Evolutionary conservation across 2,113 vertebrate species (phyloP), one percentile per base, ranked within the genome.

Genomic region (Hassar affinis): DNA sequence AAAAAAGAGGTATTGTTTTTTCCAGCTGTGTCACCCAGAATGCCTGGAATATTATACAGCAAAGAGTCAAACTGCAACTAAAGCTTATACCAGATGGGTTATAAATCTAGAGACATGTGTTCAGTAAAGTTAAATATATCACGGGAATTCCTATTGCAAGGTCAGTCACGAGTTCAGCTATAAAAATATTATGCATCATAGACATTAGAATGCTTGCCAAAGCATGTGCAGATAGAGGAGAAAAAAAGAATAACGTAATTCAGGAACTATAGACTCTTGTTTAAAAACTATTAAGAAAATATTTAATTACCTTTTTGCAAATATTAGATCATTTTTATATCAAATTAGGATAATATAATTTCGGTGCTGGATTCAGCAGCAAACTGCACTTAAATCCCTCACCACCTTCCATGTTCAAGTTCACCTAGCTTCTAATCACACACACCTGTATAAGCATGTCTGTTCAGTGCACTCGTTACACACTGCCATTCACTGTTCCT

Each of bases 81-180:
- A 82, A 59, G 68, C 9, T 20, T 57, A 56, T 15, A n/a, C 52
- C 68, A 72, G 27, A 47, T 82, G 68, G 52, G 6, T 61, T 74
- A 38, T 74, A 59, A 82, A 74, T 61, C 52, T 59, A 47, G 51
- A 15, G 57, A 14, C 49, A 56, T 38, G 45, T 30, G n/a, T 74
- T 82, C 30, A 74, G 27, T 61, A 12, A 59, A 61, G 56, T 27
- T 82, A 82, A 82, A 74, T 47, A 82, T 82, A 82, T 61, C 80
- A 74, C 14, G 18, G 54, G 54, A 74, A 59, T 59, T 57, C 80
- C 35, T 17, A 66, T 14, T 12, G 20, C 68, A 72, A 49, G 79
- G 45, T 72, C 42, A 71, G 54, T 74, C 72, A 59, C 52, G 74
- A 54, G 68, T 74, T 82, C 54, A 74, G 68, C 38, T 82, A 59